Conservation (phyloP, 2,797 vertebrate genomes). For the Champsocephalus esox region DNA sequence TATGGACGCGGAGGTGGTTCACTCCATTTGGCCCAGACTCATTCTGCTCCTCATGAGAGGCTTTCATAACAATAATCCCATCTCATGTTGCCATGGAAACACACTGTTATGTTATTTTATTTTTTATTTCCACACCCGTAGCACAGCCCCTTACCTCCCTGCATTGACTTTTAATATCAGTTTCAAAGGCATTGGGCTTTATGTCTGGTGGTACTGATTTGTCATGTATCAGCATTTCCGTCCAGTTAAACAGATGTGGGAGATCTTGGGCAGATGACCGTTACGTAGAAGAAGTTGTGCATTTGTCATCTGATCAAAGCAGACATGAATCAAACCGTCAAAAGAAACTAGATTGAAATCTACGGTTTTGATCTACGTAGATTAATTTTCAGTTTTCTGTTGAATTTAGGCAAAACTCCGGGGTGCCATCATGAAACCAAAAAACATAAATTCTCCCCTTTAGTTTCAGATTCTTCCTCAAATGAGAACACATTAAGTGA, state of each 20-base stretch:
- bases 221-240: conserved; percentile 52
- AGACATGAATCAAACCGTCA: conserved; percentile 57
- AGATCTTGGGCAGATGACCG: conserved; percentile 45
- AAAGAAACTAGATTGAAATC: too few species aligned
- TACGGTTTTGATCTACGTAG: too few species aligned
- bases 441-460: too few species aligned
- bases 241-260: conserved; percentile 61
- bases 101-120: conserved; percentile 52
- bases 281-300: conserved; percentile 27
- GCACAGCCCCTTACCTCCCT: conserved; percentile 26
- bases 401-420: too few species aligned
- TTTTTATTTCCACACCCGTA: conserved; percentile 42
- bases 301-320: conserved; percentile 49
- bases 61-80: conserved; percentile 71
- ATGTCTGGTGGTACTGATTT: conserved; percentile 47
- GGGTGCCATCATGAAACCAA: too few species aligned
- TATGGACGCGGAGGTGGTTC: conserved; percentile 65
- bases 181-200: conserved; percentile 10
- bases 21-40: conserved; percentile 71
- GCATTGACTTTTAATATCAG: conserved; percentile 33
- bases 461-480: too few species aligned
- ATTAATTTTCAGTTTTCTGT: too few species aligned
- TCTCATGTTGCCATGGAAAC: conserved; percentile 66
- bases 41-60: conserved; percentile 62
- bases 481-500: not conserved